Evolutionary conservation across 2,113 vertebrate genomes (phyloP).

Genomic region (Xiphophorus hellerii): DNA sequence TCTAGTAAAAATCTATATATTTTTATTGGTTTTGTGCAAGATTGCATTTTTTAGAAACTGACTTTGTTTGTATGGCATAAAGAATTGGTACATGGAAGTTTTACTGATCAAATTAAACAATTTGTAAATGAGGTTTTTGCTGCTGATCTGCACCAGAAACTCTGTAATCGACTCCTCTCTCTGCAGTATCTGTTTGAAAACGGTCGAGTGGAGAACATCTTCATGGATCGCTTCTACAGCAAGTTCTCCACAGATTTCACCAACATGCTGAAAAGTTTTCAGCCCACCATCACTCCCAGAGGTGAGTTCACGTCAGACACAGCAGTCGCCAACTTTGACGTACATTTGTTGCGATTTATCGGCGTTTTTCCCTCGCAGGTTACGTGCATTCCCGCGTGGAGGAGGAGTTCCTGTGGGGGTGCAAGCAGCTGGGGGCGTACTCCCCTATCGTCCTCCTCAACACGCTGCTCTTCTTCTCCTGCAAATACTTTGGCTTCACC

Average conservation of each 20-base stretch:
- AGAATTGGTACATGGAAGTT: too few relatives aligned
- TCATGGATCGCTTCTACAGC: slow-evolving; percentile 94
- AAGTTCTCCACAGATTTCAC: slow-evolving; percentile 93
- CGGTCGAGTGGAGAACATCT: slow-evolving; percentile 98
- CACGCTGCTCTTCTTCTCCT: slow-evolving; percentile 97
- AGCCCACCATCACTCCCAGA: slow-evolving; percentile 88
- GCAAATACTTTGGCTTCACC: slow-evolving; percentile 94
- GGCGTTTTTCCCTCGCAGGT: slow-evolving; percentile 68
- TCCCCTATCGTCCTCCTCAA: slow-evolving; percentile 97
- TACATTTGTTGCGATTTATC: background rate
- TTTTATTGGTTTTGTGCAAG: too few relatives aligned
- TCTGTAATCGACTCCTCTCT: background rate
- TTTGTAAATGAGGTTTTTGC: too few relatives aligned
- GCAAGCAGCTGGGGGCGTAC: slow-evolving; percentile 96
- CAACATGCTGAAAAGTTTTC: slow-evolving; percentile 89
- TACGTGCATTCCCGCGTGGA: slow-evolving; percentile 94
- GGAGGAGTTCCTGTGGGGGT: slow-evolving; percentile 96
- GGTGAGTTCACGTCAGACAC: slow-evolving; percentile 77
- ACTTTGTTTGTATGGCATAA: too few relatives aligned
- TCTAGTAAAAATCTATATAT: too few relatives aligned
- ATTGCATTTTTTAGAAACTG: too few relatives aligned
- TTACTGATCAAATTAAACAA: too few relatives aligned
- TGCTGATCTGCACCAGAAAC: too few relatives aligned
- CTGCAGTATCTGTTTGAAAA: slow-evolving; percentile 95
- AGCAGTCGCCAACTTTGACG: background rate